phyloP scores from a whole-genome alignment of 1,140 invertebrate genomes.

The Matsumurasca onukii region DNA sequence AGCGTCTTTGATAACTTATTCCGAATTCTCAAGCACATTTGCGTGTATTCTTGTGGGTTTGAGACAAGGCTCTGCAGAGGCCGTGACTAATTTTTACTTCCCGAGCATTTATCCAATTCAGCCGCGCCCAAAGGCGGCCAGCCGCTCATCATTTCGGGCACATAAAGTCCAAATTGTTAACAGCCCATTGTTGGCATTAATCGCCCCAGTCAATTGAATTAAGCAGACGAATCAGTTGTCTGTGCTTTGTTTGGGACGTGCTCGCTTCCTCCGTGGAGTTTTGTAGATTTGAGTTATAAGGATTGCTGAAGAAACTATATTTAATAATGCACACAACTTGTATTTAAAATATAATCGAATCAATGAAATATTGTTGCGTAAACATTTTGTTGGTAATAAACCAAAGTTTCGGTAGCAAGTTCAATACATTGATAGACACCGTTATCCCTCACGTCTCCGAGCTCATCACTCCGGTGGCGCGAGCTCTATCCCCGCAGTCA shows the following conservation, averaged over 20 bases:
- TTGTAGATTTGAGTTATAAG: not conserved
- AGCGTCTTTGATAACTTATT: too few relatives aligned
- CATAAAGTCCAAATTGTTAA: conserved; percentile 24
- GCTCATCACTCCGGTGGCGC: too few relatives aligned
- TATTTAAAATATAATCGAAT: too few relatives aligned
- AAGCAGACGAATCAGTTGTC: not conserved
- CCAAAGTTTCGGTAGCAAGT: too few relatives aligned
- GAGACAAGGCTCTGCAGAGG: not conserved
- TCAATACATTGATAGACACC: too few relatives aligned
- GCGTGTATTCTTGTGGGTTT: not conserved
- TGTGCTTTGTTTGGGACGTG: not conserved
- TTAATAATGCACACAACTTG: too few relatives aligned
- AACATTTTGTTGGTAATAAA: too few relatives aligned
- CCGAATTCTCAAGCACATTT: too few relatives aligned
- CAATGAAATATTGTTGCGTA: too few relatives aligned
- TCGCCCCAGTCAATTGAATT: conserved; percentile 23
- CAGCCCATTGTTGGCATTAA: conserved; percentile 21
- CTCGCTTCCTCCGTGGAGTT: not conserved
- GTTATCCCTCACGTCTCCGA: too few relatives aligned
- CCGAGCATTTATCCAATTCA: conserved; percentile 15
- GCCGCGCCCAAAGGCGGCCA: conserved; percentile 19
- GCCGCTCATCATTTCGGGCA: conserved; percentile 21
- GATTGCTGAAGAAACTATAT: not conserved
- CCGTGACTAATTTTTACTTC: conserved; percentile 26
- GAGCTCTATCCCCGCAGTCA: too few relatives aligned